Conservation (phyloP, 2,113 vertebrate species). For the Mystacornis crossleyi region DNA sequence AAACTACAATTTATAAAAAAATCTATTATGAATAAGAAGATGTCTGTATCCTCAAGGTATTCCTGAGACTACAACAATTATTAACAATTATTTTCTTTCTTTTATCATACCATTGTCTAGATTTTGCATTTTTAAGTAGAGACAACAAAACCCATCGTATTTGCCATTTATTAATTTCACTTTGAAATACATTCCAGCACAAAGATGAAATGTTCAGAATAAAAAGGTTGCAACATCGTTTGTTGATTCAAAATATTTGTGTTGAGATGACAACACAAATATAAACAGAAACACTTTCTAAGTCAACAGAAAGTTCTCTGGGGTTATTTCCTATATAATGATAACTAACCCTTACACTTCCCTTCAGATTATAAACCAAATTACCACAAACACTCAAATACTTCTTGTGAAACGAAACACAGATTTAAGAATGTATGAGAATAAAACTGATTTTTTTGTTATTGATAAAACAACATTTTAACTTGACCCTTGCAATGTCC, state of each 20-base stretch:
- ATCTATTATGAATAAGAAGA: background rate
- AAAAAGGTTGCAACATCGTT: background rate
- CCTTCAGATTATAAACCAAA: background rate
- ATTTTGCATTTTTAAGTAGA: background rate
- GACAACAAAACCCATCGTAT: background rate
- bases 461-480: background rate
- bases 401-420: fast-evolving
- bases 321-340: background rate
- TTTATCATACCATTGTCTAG: background rate
- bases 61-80: background rate
- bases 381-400: background rate
- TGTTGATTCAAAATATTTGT: background rate
- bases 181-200: background rate
- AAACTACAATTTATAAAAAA: background rate
- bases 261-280: background rate
- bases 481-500: fast-evolving
- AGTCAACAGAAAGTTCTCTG: background rate
- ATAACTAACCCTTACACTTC: background rate
- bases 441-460: background rate
- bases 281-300: background rate
- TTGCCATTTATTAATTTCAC: background rate
- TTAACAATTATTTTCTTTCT: background rate
- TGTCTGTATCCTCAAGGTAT: background rate
- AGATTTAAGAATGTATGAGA: fast-evolving
- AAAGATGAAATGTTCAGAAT: background rate